These are phyloP conservation scores for Istiophorus platypterus DNA, from an alignment of 2,113 vertebrate genomes.

Conservation along the genomic window DNA sequence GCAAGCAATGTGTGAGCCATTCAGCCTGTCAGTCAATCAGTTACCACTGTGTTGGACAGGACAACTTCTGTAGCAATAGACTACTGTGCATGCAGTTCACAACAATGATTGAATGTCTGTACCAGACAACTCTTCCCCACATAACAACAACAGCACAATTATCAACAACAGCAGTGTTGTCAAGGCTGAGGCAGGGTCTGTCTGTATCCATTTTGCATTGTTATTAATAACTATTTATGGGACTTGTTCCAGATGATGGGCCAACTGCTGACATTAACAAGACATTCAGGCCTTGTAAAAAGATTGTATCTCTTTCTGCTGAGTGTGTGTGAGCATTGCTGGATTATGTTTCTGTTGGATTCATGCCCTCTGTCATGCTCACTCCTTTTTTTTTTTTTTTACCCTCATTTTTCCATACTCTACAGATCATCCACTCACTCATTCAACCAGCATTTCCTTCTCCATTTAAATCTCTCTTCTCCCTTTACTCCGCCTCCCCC, in stretches of 20 bases:
- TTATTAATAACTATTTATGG: constrained; percentile 77
- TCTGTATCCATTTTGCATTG: constrained; percentile 64
- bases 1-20: constrained; percentile 32
- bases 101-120: constrained; percentile 66
- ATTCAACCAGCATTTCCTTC: constrained; percentile 63
- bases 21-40: constrained; percentile 58
- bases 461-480: constrained; percentile 62
- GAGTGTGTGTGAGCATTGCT: constrained; percentile 70
- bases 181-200: constrained; percentile 54
- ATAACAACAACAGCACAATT: constrained; percentile 61
- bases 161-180: constrained; percentile 69
- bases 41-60: constrained; percentile 27
- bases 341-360: constrained; percentile 78
- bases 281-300: constrained; percentile 76
- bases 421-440: constrained; percentile 67
- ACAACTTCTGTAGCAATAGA: constrained; percentile 41
- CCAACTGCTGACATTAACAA: constrained; percentile 80
- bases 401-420: constrained; percentile 42
- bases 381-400: constrained; percentile 27
- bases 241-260: constrained; percentile 74
- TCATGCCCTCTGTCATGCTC: constrained; percentile 63
- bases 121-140: constrained; percentile 35
- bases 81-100: constrained; percentile 19
- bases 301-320: constrained; percentile 75
- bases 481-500: constrained; percentile 49